These are phyloP conservation scores for Cerceris ruficornis DNA, from an alignment of 2,888 invertebrate genomes.

Conservation along the genomic window DNA sequence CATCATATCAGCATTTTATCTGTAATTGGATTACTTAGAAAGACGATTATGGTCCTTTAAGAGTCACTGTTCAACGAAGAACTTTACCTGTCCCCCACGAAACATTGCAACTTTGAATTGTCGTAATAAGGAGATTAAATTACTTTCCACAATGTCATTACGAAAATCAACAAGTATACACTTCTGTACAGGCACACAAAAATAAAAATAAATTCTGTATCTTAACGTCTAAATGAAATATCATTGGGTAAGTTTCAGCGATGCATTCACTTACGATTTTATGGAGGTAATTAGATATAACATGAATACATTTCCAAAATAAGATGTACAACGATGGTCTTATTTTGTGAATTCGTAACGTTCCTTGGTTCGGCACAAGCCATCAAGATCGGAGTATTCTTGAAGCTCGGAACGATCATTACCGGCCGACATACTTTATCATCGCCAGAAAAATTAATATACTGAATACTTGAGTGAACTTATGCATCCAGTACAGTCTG, in stretches of 20 bases:
- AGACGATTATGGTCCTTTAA: too few relatives aligned
- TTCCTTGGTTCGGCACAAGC: neutral
- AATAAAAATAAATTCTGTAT: neutral
- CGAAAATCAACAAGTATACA: neutral
- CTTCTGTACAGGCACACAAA: neutral
- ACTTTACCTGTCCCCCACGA: too few relatives aligned
- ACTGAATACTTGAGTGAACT: constrained; percentile 85
- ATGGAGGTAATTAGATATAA: neutral
- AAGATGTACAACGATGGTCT: neutral
- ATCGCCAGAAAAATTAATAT: constrained; percentile 84
- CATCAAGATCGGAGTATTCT: neutral
- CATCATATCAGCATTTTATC: too few relatives aligned
- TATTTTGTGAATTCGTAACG: neutral
- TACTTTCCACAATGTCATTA: neutral
- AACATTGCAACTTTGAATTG: too few relatives aligned
- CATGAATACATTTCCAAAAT: neutral
- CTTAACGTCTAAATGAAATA: constrained; percentile 1
- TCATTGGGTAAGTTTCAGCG: constrained; percentile 13
- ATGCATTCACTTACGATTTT: neutral
- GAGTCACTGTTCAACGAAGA: too few relatives aligned
- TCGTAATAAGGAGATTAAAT: neutral
- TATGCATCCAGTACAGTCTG: constrained; percentile 88
- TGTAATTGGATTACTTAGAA: too few relatives aligned
- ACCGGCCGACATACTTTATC: constrained; percentile 73
- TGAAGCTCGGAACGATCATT: constrained; percentile 37